These are phyloP conservation scores for Columba guinea DNA, from an alignment of 2,797 vertebrate genomes.

Conservation along the genomic window DNA sequence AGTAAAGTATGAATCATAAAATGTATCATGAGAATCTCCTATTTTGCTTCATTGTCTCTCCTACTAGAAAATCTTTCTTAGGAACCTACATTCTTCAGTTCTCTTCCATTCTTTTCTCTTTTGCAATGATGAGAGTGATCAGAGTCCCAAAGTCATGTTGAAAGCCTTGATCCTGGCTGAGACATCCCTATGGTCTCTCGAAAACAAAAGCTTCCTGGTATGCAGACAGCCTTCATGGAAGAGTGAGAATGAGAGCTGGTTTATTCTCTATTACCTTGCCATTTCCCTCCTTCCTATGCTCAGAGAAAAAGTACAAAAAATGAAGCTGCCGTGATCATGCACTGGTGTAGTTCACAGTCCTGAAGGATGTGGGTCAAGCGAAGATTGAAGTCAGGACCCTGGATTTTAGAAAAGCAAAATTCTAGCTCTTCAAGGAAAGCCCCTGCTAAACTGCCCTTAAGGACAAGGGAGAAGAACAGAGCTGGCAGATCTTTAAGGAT, in stretches of 20 bases:
- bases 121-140: not conserved
- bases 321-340: not conserved
- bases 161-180: not conserved
- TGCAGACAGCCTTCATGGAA: not conserved
- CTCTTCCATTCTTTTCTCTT: not conserved
- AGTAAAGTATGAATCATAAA: not conserved
- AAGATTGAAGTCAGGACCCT: not conserved
- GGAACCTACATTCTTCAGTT: not conserved
- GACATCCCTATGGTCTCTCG: rapidly evolving
- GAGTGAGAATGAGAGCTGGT: not conserved
- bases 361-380: not conserved
- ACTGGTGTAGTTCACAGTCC: not conserved
- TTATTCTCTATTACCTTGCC: not conserved
- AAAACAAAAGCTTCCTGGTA: not conserved
- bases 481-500: not conserved
- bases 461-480: not conserved
- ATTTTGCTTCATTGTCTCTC: not conserved
- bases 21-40: not conserved
- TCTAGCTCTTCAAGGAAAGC: not conserved
- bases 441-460: not conserved
- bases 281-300: not conserved
- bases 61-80: not conserved
- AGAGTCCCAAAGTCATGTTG: not conserved
- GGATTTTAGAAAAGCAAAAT: not conserved
- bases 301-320: not conserved